phyloP scores from a whole-genome alignment of 2,113 vertebrate species.

The Pholis gunnellus region DNA sequence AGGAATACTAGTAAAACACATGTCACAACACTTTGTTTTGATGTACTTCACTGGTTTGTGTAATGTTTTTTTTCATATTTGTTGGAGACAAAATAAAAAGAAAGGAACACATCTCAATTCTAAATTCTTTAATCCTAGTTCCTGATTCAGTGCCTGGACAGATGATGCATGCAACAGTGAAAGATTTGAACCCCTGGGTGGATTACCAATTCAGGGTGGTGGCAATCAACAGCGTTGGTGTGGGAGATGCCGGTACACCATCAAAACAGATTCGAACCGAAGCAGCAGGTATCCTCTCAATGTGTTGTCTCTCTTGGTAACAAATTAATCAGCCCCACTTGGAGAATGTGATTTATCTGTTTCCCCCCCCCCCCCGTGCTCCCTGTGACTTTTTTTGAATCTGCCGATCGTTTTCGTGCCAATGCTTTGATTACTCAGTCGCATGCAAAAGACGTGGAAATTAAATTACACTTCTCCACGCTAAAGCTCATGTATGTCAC shows the following conservation, averaged over 20 bases:
- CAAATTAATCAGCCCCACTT: constrained; percentile 55
- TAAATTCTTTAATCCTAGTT: constrained; percentile 84
- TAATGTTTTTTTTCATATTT: constrained; percentile 3
- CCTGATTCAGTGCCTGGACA: constrained; percentile 85
- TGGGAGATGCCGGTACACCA: constrained; percentile 82
- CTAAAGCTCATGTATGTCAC: constrained; percentile 19
- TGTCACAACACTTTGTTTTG: not conserved
- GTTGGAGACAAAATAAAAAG: constrained; percentile 18
- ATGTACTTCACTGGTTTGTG: constrained; percentile 20
- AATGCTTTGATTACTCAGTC: constrained; percentile 27
- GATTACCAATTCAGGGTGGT: constrained; percentile 85
- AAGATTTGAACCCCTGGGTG: constrained; percentile 83
- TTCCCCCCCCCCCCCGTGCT: constrained; percentile 40
- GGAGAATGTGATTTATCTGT: constrained; percentile 66
- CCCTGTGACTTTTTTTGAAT: constrained; percentile 51
- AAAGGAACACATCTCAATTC: constrained; percentile 60
- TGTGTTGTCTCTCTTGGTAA: constrained; percentile 50
- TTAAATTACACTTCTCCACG: constrained; percentile 18
- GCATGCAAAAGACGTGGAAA: constrained; percentile 1
- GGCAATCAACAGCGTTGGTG: constrained; percentile 82
- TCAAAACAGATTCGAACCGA: constrained; percentile 79
- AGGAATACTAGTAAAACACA: constrained; percentile 16
- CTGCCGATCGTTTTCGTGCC: constrained; percentile 42
- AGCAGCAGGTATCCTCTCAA: constrained; percentile 79
- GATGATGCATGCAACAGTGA: constrained; percentile 81